Evolutionary conservation across 2,797 vertebrate genomes (phyloP), one percentile per base, ranked within the genome.

Genomic region (Pangasius djambal): DNA sequence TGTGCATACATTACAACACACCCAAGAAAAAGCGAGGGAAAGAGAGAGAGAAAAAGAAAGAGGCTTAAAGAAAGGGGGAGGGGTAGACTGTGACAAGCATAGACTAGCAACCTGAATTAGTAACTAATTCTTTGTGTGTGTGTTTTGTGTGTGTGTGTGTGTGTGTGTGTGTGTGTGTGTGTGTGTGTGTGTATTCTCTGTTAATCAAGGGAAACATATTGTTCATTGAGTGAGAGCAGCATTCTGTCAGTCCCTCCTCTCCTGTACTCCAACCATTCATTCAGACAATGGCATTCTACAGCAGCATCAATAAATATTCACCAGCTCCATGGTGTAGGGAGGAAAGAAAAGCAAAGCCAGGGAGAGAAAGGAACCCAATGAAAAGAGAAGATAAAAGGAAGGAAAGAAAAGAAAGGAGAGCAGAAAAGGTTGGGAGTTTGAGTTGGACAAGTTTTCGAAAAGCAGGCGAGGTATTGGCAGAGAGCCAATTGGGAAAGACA

Each of bases 371-470:
- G 44, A 86, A 77, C 72, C 72, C 31, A 37, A 75, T 87, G 86
- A 88, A 89, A 88, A 81, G 89, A 92, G 88, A 88, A 92, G 92
- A 95, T 94, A 93, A 92, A 92, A 93, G 92, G 92, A 92, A 88
- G 61, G 70, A 87, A 81, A 74, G 57, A 87, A 87, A 82, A 89
- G 88, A 83, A 83, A 89, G 87, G 91, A 89, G 88, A 90, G 89
- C 89, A 89, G 91, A 92, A 92, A 91, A 79, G 86, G 82, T 93
- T 94, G 92, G 84, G 90, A 91, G 90, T 84, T 88, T 92, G 92
- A 93, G 93, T 92, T 95, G 94, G 93, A 91, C 93, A 93, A 94
- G 92, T 95, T 93, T 93, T 93, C 87, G 92, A 94, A 95, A 94
- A 93, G 88, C 93, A 91, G 92, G 92, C 90, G 67, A 91, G 92